phyloP scores from a whole-genome alignment of 2,888 invertebrate species.

The Zygaena filipendulae region DNA sequence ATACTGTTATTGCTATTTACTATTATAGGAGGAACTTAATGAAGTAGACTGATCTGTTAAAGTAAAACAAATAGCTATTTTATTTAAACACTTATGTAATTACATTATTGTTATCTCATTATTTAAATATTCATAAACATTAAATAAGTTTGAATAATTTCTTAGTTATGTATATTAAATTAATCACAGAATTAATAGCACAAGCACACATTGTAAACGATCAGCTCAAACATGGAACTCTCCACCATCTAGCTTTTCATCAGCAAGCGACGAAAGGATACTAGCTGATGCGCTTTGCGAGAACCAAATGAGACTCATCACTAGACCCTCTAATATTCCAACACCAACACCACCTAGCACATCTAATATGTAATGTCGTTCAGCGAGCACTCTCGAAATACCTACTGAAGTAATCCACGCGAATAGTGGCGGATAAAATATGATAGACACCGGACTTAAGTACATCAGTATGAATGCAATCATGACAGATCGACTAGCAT shows the following conservation, averaged over 20 bases:
- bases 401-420: constrained; percentile 82
- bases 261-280: constrained; percentile 71
- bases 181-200: constrained; percentile 5
- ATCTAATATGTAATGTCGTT: constrained; percentile 90
- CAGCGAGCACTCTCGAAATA: constrained; percentile 82
- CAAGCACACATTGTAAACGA: no score
- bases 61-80: no score
- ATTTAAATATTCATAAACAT: no score
- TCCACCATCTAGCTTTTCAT: constrained; percentile 76
- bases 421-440: constrained; percentile 72
- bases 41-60: no score
- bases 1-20: no score
- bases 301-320: constrained; percentile 76
- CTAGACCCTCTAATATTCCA: constrained; percentile 76
- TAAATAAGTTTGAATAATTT: no score
- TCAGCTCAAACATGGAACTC: constrained; percentile 76
- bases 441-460: constrained; percentile 69
- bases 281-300: constrained; percentile 70
- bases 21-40: no score
- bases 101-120: no score
- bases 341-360: constrained; percentile 79
- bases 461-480: constrained; percentile 78
- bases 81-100: no score
- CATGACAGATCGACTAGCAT: constrained; percentile 86
- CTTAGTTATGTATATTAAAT: no score